Evolutionary conservation across 2,113 vertebrate genomes (phyloP), one percentile per base, ranked within the genome.

Genomic region (Ivindomyrus marchei): DNA sequence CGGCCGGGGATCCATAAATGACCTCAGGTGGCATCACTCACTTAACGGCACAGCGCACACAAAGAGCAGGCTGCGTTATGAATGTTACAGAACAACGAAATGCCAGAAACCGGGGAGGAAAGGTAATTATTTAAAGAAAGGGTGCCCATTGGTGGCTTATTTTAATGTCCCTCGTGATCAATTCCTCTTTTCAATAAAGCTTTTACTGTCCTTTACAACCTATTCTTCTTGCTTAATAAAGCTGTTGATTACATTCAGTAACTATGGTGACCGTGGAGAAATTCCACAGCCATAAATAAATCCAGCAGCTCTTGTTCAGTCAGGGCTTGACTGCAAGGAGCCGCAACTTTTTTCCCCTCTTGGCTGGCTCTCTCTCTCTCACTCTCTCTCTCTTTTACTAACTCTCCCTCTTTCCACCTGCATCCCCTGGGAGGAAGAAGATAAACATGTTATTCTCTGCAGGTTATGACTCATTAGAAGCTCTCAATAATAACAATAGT

Each of bases 31-130:
- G 50, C 85, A 53, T 87, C 85, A 53, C 8, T 27, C 31, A 6
- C 36, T 36, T 17, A 56, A 42, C n/a, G n/a, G 24, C 50, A 13
- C 31, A 5, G 5, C 27, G 15, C 27, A 19, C 27, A 87, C 24
- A 87, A 87, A n/a, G 39, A 88, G 53, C 53, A 4, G 87, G 36
- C n/a, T 85, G 90, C 84, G 49, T 93, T 93, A 92, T 89, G 85
- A 91, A 88, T 53, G 91, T 88, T 92, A 49, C 85, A 89, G 88
- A 89, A 70, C 31, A 15, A 77, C n/a, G 58, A 87, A 86, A 39
- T 50, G 24, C 19, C 31, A 52, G 27, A 15, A 36, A 31, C 15
- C 3, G 9, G 21, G 27, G 77, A 36, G 66, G 45, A 88, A 50
- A 85, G 36, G 31, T 80, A 45, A 56, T 27, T 58, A 47, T 88